Conservation (phyloP, 2,888 invertebrate genomes). For the Dynastes tityus region DNA sequence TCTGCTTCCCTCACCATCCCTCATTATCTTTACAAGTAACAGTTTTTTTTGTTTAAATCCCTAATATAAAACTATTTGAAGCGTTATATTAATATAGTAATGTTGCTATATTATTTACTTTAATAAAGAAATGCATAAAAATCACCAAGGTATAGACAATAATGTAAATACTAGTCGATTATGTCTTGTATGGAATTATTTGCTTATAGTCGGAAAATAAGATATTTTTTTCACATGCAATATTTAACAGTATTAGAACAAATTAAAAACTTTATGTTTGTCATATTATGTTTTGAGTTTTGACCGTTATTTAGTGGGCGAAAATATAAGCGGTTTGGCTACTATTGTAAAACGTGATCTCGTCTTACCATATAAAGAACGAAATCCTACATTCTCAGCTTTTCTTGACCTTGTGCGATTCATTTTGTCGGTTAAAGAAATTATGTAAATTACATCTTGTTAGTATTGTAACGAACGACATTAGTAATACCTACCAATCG, state of each 20-base stretch:
- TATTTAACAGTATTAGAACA: too few relatives aligned
- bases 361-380: conserved; percentile 55
- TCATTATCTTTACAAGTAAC: not conserved
- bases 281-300: not conserved
- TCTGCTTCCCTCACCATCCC: not conserved
- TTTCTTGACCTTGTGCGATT: conserved; percentile 54
- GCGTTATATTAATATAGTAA: too few relatives aligned
- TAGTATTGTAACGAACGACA: not conserved
- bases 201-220: too few relatives aligned
- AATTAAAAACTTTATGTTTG: too few relatives aligned
- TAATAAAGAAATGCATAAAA: too few relatives aligned
- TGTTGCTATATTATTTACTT: too few relatives aligned
- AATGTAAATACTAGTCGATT: too few relatives aligned
- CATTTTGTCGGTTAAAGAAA: conserved; percentile 52
- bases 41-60: not conserved
- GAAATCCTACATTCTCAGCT: conserved; percentile 50
- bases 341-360: conserved; percentile 49
- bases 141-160: too few relatives aligned
- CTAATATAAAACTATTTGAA: too few relatives aligned
- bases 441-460: conserved; percentile 40
- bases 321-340: conserved; percentile 51
- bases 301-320: conserved; percentile 56
- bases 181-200: too few relatives aligned
- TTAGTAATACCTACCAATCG: not conserved
- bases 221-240: too few relatives aligned